These are phyloP conservation scores for Chlorops oryzae DNA, from an alignment of 1,140 invertebrate species.

Conservation along the genomic window DNA sequence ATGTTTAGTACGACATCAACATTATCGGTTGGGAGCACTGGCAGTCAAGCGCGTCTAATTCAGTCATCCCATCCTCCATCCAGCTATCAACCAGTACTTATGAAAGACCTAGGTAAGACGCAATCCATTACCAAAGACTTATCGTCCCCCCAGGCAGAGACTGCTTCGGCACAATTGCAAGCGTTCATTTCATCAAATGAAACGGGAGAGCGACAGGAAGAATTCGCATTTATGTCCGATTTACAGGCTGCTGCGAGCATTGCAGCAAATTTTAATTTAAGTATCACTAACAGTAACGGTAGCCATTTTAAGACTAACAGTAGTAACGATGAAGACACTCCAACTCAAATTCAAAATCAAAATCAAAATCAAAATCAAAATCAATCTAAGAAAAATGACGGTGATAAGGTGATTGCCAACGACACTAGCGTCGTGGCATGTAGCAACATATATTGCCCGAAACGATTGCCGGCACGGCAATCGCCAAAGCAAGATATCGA, in stretches of 20 bases:
- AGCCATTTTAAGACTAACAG: constrained; percentile 31
- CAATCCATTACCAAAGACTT: constrained; percentile 31
- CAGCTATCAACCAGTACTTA: constrained; percentile 76
- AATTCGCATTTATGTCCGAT: constrained; percentile 22
- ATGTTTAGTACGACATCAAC: constrained; percentile 77
- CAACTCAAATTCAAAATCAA: no score
- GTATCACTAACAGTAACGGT: constrained; percentile 44
- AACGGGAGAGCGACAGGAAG: constrained; percentile 1
- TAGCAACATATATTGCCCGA: no score
- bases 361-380: no score
- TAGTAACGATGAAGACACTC: not conserved
- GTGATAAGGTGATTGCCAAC: no score
- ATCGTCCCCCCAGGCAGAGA: constrained; percentile 9
- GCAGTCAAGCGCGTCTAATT: constrained; percentile 86
- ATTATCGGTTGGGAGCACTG: constrained; percentile 86
- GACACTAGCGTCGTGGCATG: no score
- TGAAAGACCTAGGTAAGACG: constrained; percentile 80
- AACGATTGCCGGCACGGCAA: constrained; percentile 36
- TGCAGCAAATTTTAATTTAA: constrained; percentile 44
- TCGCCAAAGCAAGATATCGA: constrained; percentile 44
- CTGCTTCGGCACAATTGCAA: constrained; percentile 2
- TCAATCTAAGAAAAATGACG: no score
- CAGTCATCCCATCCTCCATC: constrained; percentile 88
- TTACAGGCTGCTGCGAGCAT: constrained; percentile 35
- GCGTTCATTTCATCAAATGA: constrained; percentile 9